Percentiles rank a stretch among this genome's conserved stretches.
Evolutionary conservation across 2,113 vertebrate species (phyloP).

Genomic region (Sinocyclocheilus maitianheensis): DNA sequence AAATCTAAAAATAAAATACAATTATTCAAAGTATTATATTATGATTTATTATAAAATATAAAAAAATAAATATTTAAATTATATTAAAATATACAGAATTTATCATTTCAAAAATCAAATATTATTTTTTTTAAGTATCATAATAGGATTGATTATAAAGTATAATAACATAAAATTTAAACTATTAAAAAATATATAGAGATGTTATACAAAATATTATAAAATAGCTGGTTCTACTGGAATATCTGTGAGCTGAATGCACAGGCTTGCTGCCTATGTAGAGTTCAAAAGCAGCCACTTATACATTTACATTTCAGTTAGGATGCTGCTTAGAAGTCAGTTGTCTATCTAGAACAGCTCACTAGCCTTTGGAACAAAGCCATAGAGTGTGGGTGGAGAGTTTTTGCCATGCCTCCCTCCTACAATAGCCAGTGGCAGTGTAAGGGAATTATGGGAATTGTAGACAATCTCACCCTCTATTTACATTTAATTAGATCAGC

Average conservation of each 20-base stretch:
- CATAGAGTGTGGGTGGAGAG: background rate
- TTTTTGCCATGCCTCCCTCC: background rate
- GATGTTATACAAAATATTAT: no score
- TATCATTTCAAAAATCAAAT: no score
- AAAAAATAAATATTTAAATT: no score
- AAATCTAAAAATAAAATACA: no score
- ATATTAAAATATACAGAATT: no score
- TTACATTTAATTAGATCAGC: slow-evolving; percentile 34
- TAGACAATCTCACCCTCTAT: background rate
- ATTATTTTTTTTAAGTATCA: no score
- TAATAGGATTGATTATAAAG: background rate
- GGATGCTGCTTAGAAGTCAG: background rate
- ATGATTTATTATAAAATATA: no score
- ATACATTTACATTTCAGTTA: background rate
- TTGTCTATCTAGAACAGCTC: background rate
- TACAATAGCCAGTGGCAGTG: background rate
- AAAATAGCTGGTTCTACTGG: no score
- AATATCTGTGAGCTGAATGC: no score
- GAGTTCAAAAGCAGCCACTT: background rate
- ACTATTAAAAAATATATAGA: no score
- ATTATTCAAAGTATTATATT: no score
- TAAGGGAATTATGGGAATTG: slow-evolving; percentile 1
- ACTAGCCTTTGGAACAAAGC: background rate
- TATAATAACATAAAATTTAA: background rate
- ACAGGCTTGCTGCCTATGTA: background rate